These are phyloP conservation scores for Sphaerodactylus townsendi DNA, from an alignment of 2,113 vertebrate genomes.

Conservation along the genomic window DNA sequence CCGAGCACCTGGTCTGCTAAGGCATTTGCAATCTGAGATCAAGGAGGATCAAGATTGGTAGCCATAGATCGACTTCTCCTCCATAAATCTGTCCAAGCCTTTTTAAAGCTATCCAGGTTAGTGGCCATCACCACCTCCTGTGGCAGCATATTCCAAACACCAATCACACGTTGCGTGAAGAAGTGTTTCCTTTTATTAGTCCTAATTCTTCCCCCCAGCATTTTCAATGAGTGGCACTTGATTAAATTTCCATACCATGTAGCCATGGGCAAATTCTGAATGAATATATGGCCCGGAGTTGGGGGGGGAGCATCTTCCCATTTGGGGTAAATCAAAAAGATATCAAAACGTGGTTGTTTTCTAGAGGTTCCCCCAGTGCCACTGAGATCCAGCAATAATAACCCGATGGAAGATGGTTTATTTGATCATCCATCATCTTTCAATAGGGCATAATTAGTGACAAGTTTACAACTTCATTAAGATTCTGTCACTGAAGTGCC, in stretches of 20 bases:
- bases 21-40: no score
- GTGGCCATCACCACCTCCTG: no score
- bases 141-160: no score
- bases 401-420: constrained; percentile 70
- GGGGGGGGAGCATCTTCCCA: constrained; percentile 57
- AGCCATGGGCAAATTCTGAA: constrained; percentile 54
- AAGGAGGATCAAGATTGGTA: no score
- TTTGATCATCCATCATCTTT: constrained; percentile 71
- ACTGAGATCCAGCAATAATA: constrained; percentile 62
- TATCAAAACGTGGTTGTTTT: constrained; percentile 51
- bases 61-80: no score
- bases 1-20: no score
- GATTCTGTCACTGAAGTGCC: constrained; percentile 67
- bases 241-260: constrained; percentile 67
- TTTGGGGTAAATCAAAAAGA: constrained; percentile 58
- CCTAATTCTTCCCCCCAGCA: no score
- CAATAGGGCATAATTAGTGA: constrained; percentile 70
- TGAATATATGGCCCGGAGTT: constrained; percentile 61
- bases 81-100: no score
- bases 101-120: no score
- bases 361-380: constrained; percentile 45
- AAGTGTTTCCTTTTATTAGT: no score
- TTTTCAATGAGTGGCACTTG: no score
- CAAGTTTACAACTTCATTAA: constrained; percentile 73
- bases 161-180: no score